A percentile compares a stretch with the other conserved stretches of the same genome.
Evolutionary conservation across 2,888 invertebrate species (phyloP).

Genomic region (Aricia artaxerxes): DNA sequence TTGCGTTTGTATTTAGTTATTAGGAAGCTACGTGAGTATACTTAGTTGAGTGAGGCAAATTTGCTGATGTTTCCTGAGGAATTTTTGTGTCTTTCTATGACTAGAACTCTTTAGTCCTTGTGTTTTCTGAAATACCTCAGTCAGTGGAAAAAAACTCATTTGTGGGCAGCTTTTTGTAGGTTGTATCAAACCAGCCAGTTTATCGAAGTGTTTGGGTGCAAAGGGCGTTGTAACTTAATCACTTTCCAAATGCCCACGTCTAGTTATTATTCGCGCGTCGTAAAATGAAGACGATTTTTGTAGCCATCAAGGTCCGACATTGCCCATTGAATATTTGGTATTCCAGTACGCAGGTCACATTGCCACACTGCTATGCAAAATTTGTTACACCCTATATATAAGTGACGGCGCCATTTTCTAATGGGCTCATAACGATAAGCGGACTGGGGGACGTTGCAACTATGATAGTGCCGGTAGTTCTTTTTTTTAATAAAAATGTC

Average conservation of each 20-base stretch:
- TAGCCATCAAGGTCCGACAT: slow-evolving; percentile 77
- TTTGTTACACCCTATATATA: slow-evolving; percentile 79
- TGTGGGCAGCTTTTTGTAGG: not conserved
- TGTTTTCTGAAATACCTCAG: too few relatives aligned
- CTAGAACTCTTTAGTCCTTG: too few relatives aligned
- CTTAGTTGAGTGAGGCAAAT: too few relatives aligned
- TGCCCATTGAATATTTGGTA: slow-evolving; percentile 76
- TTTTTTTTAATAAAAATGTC: slow-evolving; percentile 12
- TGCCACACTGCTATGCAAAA: slow-evolving; percentile 77
- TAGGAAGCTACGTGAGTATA: too few relatives aligned
- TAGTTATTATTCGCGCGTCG: slow-evolving; percentile 71
- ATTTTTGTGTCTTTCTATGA: too few relatives aligned
- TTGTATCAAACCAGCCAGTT: not conserved
- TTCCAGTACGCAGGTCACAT: slow-evolving; percentile 68
- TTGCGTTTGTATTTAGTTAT: too few relatives aligned
- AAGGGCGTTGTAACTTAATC: slow-evolving; percentile 40
- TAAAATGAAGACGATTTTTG: slow-evolving; percentile 75
- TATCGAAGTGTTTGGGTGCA: not conserved
- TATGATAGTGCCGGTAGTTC: slow-evolving; percentile 64
- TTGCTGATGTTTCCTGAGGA: too few relatives aligned
- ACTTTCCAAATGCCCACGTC: slow-evolving; percentile 68
- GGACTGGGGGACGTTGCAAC: slow-evolving; percentile 55
- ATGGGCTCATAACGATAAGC: slow-evolving; percentile 71
- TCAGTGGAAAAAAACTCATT: not conserved
- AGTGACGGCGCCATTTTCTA: slow-evolving; percentile 70